Evolutionary conservation across 1,140 invertebrate genomes (phyloP), one percentile per base, ranked within the genome.

Genomic region (Diorhabda sublineata): DNA sequence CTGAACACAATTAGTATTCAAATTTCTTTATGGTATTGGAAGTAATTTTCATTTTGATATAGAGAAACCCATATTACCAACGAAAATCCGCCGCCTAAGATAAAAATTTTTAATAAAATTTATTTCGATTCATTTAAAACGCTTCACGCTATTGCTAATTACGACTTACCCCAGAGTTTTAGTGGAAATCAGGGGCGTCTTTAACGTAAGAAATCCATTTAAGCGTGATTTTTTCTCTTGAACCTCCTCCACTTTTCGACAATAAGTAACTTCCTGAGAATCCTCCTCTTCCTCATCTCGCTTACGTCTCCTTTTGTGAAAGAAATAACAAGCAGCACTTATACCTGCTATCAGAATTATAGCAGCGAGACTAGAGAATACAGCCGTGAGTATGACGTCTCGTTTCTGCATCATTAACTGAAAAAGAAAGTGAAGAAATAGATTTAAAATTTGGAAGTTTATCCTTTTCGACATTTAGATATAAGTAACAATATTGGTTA

Each of bases 161-260:
- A 0, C 26, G 26, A 81, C 86, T 84, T 76, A 90, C 88, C 88
- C 87, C 4, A 88, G 77, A 2, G 85, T 83, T 75, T 87, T 88
- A 3, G 86, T 88, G 45, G 83, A 85, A 69, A 93, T 93, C 42
- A 92, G 83, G 3, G 91, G 91, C 45, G 91, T 92, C 80, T 90
- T 91, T 64, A 93, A 81, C 75, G 85, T 92, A 26, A 93, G 84
- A 71, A 92, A 91, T 56, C 90, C 91, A 78, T 91, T 91, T 41
- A 89, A 75, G 68, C 74, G 64, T 2, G 76, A 77, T 66, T 78
- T 80, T 71, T 80, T 80, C 64, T 77, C 78, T 58, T 71, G 71
- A n/a, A 66, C 66, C 26, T 71, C 72, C 68, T 75, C 75, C 26
- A 71, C 44, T 63, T 74, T 70, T 44, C 73, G 63, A 57, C 66